Evolutionary conservation across 2,888 invertebrate species (phyloP).

Genomic region (Nomada ruficornis): DNA sequence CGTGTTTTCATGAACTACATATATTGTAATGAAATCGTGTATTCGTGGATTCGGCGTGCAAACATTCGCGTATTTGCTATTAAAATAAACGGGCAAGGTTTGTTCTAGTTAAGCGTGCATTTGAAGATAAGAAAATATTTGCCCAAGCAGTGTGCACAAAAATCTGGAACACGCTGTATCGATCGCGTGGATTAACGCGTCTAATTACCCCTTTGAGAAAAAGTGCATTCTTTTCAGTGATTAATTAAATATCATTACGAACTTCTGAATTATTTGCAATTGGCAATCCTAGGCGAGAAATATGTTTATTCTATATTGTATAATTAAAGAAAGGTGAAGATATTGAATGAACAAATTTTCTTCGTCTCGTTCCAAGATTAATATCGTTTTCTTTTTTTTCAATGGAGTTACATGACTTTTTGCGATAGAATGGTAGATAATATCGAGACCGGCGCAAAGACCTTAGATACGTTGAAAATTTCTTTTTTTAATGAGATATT

Average conservation of each 20-base stretch:
- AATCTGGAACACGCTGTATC: slow-evolving; percentile 1
- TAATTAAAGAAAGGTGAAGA: not conserved
- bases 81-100: slow-evolving; percentile 2
- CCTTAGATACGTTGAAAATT: not conserved
- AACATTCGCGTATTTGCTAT: not conserved
- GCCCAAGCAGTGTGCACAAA: not conserved
- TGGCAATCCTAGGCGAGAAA: not conserved
- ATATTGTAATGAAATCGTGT: not conserved
- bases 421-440: not conserved
- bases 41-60: not conserved
- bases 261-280: not conserved
- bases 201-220: not conserved
- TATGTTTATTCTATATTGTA: not conserved
- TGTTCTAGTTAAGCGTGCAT: not conserved
- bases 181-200: not conserved
- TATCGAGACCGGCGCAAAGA: not conserved
- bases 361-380: not conserved
- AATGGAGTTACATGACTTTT: not conserved
- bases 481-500: not conserved
- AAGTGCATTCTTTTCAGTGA: not conserved
- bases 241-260: slow-evolving; percentile 7
- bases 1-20: not conserved
- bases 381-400: not conserved
- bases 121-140: slow-evolving; percentile 28
- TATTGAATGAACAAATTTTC: not conserved